A percentile compares a stretch with the other conserved stretches of the same genome.
These are phyloP conservation scores for Meandrusa payeni DNA, from an alignment of 2,888 invertebrate genomes.

Conservation along the genomic window DNA sequence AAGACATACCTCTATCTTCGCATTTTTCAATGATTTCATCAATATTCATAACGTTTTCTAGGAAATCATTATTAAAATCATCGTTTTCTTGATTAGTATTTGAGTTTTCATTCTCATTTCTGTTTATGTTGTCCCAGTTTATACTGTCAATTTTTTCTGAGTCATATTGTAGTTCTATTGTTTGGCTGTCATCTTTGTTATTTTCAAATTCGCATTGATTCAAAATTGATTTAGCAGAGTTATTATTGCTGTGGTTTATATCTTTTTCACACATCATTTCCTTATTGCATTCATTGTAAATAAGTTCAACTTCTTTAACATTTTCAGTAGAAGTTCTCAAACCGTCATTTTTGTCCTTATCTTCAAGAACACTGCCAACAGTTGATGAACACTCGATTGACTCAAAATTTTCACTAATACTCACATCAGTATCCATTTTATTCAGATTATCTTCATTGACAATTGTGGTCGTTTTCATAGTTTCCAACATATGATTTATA, in stretches of 20 bases:
- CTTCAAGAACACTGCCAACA: no score
- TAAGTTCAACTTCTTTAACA: constrained; percentile 7
- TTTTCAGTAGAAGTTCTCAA: no score
- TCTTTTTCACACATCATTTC: constrained; percentile 3
- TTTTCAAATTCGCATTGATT: constrained; percentile 16
- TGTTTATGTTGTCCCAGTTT: constrained; percentile 14
- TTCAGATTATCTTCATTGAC: no score
- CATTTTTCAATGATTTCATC: constrained; percentile 61
- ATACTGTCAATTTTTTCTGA: constrained; percentile 35
- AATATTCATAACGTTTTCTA: constrained; percentile 59
- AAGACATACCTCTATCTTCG: constrained; percentile 46
- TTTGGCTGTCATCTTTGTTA: constrained; percentile 40
- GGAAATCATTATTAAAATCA: constrained; percentile 42
- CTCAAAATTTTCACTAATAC: constrained; percentile 21
- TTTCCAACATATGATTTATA: no score
- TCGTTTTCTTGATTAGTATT: constrained; percentile 9
- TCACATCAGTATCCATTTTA: neutral
- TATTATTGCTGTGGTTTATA: constrained; percentile 6
- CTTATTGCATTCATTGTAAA: constrained; percentile 1
- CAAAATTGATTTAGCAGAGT: constrained; percentile 1
- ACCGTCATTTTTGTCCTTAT: no score
- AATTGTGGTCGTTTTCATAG: no score
- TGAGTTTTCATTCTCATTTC: constrained; percentile 18
- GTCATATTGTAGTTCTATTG: constrained; percentile 44
- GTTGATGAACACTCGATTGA: no score